Evolutionary conservation across 2,888 invertebrate species (phyloP), one percentile per base, ranked within the genome.

Genomic region (Conus canariensis): DNA sequence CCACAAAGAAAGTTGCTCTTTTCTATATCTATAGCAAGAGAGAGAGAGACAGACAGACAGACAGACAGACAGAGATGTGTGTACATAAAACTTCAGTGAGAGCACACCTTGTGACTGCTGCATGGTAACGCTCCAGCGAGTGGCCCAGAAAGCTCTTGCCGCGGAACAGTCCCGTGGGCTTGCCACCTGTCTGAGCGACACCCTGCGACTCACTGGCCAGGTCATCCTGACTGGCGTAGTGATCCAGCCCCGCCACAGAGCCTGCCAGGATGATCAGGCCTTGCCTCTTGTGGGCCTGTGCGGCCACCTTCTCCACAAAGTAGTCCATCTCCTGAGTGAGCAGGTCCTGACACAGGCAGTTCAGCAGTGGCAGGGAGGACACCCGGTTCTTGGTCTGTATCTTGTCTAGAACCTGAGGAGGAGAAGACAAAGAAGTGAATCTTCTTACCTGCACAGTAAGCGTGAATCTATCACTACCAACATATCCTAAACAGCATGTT

Each of bases 71-170:
- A 45, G 45, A 45, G 45, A 45, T 45, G 45, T 45, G 45, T 45
- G 45, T 45, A 45, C 45, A 45, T 45, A 45, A 45, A 45, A 45
- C 45, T 45, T 45, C 45, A 45, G 45, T 45, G 45, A 45, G 45
- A 70, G 8, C 70, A 14, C 74, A 92, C 91, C 91, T 91, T 56
- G 85, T 87, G 45, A 92, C 90, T 25, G 88, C 22, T 16, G 91
- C 91, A 91, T 91, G 89, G 16, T 87, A n/a, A 56, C 90, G 90
- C 74, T 92, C 91, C 0, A 85, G 58, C 0, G 89, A 59, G 16
- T 92, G 90, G 77, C 93, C 93, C 19, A 92, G 91, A 86, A 93
- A 93, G 86, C 94, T 94, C 67, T 92, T 93, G 82, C 94, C 94
- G 45, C 94, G 90, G 90, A 94, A 95, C 82, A 95, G 88, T 56